Evolutionary conservation across 2,888 invertebrate genomes (phyloP).

Genomic region (Dexiosoma caninum): DNA sequence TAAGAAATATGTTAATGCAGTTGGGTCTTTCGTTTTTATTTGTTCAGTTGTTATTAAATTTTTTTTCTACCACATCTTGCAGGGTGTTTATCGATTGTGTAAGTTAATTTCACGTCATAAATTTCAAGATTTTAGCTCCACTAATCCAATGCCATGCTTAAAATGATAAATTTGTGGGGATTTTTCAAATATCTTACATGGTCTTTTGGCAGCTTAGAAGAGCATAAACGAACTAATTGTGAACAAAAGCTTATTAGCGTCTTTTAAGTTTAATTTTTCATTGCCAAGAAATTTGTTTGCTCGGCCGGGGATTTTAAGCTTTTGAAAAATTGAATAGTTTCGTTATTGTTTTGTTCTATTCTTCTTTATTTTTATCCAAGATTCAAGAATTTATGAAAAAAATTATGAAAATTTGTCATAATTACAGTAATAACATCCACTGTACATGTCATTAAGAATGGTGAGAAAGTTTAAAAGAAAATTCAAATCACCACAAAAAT

Average conservation of each 20-base stretch:
- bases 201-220: neutral
- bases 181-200: slow-evolving; percentile 5
- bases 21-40: neutral
- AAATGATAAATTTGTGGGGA: slow-evolving; percentile 33
- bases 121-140: slow-evolving; percentile 37
- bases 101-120: slow-evolving; percentile 37
- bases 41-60: neutral
- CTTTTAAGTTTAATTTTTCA: neutral
- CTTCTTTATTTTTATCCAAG: neutral
- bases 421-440: too few relatives aligned
- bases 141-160: slow-evolving; percentile 36
- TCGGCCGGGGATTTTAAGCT: neutral
- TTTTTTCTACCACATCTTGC: neutral
- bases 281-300: slow-evolving; percentile 13
- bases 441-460: too few relatives aligned
- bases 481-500: too few relatives aligned
- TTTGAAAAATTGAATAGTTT: neutral
- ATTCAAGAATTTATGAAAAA: too few relatives aligned
- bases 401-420: too few relatives aligned
- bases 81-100: slow-evolving; percentile 42
- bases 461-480: too few relatives aligned
- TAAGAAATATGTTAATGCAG: slow-evolving; percentile 5
- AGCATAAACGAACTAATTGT: slow-evolving; percentile 13
- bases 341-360: neutral
- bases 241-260: slow-evolving; percentile 12